These are phyloP conservation scores for Lamellibrachia satsuma DNA, from an alignment of 2,888 invertebrate genomes.

Conservation along the genomic window DNA sequence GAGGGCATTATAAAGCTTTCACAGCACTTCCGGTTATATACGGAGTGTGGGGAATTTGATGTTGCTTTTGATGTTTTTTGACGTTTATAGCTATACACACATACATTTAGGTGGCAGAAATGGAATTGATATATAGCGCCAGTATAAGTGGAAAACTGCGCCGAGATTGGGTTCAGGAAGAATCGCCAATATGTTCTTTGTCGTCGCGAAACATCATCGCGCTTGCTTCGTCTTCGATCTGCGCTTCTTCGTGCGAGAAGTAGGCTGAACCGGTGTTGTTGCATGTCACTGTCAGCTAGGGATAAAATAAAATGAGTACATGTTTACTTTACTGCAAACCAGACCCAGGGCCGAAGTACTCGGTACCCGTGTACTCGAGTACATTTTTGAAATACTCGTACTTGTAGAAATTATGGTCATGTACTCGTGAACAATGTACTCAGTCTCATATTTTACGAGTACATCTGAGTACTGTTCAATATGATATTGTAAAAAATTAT, in stretches of 20 bases:
- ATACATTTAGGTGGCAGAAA: conserved; percentile 19
- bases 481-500: too few species aligned
- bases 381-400: too few species aligned
- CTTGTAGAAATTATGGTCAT: too few species aligned
- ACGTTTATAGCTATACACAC: not conserved
- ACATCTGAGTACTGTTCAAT: too few species aligned
- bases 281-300: not conserved
- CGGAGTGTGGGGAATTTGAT: not conserved
- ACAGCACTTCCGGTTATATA: not conserved
- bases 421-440: too few species aligned
- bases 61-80: not conserved
- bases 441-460: too few species aligned
- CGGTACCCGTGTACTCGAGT: too few species aligned
- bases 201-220: conserved; percentile 40
- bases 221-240: conserved; percentile 24
- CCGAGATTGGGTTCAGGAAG: conserved; percentile 33
- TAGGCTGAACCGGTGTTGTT: not conserved
- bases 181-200: conserved; percentile 34
- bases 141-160: conserved; percentile 26
- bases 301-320: not conserved
- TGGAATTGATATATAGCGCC: conserved; percentile 41
- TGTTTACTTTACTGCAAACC: not conserved
- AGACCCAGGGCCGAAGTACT: too few species aligned
- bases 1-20: not conserved
- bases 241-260: not conserved